These are phyloP conservation scores for Alexandromys fortis DNA, from an alignment of 2,113 vertebrate genomes.

Conservation along the genomic window DNA sequence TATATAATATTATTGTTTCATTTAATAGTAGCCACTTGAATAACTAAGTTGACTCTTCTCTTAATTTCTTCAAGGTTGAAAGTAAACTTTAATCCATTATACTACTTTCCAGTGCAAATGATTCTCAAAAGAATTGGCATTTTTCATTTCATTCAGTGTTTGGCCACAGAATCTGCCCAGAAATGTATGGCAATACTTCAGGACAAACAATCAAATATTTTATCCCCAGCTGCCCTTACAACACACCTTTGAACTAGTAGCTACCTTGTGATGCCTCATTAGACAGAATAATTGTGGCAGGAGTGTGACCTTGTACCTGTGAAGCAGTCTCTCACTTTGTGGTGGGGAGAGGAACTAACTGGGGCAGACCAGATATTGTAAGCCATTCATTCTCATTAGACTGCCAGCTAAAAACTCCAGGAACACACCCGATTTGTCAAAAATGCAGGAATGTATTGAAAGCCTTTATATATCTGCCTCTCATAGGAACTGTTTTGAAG, in stretches of 20 bases:
- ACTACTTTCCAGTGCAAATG: constrained; percentile 82
- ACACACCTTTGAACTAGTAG: constrained; percentile 75
- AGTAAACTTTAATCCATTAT: constrained; percentile 80
- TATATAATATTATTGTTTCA: constrained; percentile 74
- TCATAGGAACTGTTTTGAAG: constrained; percentile 65
- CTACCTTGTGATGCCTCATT: constrained; percentile 74
- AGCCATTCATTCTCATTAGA: constrained; percentile 80
- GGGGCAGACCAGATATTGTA: constrained; percentile 74
- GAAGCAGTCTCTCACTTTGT: constrained; percentile 65
- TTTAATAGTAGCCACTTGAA: constrained; percentile 76
- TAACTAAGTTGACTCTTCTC: constrained; percentile 87
- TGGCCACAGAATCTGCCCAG: constrained; percentile 62
- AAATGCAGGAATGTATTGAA: constrained; percentile 67
- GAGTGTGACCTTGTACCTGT: constrained; percentile 75
- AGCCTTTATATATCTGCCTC: constrained; percentile 44
- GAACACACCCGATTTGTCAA: constrained; percentile 57
- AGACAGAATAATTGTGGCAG: constrained; percentile 77
- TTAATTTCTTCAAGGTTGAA: constrained; percentile 73
- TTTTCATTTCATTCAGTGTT: constrained; percentile 78
- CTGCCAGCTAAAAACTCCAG: constrained; percentile 67
- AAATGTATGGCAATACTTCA: constrained; percentile 72
- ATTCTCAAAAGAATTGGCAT: constrained; percentile 70
- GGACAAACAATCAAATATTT: constrained; percentile 65
- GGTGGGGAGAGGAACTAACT: constrained; percentile 79
- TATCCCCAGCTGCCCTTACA: constrained; percentile 63